A percentile compares a stretch with the other conserved stretches of the same genome.
phyloP scores from a whole-genome alignment of 2,888 invertebrate species.

The Cephus spinipes region DNA sequence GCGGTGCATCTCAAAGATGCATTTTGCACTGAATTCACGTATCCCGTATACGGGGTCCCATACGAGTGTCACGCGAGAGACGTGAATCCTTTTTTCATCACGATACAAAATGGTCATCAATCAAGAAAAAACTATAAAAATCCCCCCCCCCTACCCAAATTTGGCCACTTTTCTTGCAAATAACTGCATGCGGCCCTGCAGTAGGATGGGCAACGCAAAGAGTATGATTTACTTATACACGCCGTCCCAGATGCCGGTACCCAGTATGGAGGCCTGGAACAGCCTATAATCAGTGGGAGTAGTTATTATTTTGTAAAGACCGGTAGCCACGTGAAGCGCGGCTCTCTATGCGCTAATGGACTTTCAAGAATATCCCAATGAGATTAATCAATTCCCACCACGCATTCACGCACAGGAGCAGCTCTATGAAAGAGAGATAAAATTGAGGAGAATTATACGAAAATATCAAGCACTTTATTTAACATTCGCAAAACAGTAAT shows the following conservation, averaged over 20 bases:
- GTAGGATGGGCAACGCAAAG: slow-evolving; percentile 5
- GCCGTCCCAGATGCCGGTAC: slow-evolving; percentile 18
- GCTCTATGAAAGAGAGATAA: neutral
- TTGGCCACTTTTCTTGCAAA: neutral
- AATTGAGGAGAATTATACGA: neutral
- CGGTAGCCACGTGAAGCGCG: slow-evolving; percentile 17
- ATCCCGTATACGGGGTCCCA: neutral
- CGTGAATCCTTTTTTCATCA: neutral
- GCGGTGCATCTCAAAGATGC: neutral
- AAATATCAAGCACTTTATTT: neutral
- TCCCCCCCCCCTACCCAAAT: neutral
- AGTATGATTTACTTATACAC: slow-evolving; percentile 22
- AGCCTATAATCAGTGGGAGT: slow-evolving; percentile 21
- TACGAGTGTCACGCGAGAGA: neutral
- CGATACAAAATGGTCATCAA: neutral
- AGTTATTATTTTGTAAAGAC: slow-evolving; percentile 24
- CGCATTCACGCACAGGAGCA: neutral
- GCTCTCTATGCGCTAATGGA: slow-evolving; percentile 13
- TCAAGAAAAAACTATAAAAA: neutral
- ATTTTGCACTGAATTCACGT: neutral
- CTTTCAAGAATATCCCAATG: neutral
- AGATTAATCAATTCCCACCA: neutral
- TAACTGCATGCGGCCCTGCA: slow-evolving; percentile 4
- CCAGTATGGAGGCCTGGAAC: slow-evolving; percentile 12
- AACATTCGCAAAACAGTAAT: neutral